Conservation (phyloP, 2,113 vertebrate species). For the Taurulus bubalis region DNA sequence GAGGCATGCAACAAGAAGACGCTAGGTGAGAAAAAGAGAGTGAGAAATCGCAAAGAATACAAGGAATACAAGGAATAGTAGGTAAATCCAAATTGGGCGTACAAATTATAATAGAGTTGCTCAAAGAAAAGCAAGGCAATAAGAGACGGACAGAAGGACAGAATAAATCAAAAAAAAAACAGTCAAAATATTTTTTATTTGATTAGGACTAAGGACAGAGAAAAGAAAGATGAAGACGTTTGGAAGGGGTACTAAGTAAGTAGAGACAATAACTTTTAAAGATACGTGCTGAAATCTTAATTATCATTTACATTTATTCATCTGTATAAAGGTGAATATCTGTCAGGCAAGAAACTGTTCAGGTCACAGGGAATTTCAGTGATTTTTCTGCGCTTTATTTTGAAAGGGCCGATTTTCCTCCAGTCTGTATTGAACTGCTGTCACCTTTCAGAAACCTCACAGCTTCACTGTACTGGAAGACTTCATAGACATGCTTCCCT, state of each 20-base stretch:
- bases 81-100: constrained; percentile 36
- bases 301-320: neutral
- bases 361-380: constrained; percentile 19
- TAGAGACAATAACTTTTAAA: neutral
- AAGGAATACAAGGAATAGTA: neutral
- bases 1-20: constrained; percentile 70
- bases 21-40: constrained; percentile 46
- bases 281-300: neutral
- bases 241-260: neutral
- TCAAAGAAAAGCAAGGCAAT: constrained; percentile 30
- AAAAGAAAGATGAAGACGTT: constrained; percentile 3
- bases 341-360: constrained; percentile 1
- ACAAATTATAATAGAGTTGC: constrained; percentile 17
- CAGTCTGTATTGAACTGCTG: constrained; percentile 45
- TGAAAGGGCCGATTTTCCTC: constrained; percentile 33
- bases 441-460: constrained; percentile 69
- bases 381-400: constrained; percentile 40
- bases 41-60: neutral
- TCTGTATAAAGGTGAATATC: neutral
- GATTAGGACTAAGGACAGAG: neutral
- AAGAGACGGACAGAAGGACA: neutral
- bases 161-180: neutral
- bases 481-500: constrained; percentile 61
- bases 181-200: constrained; percentile 23
- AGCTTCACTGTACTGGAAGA: constrained; percentile 69